A percentile compares a stretch with the other conserved stretches of the same genome.
Evolutionary conservation across 2,797 vertebrate genomes (phyloP).

Genomic region (Rhyacichthys aspro): DNA sequence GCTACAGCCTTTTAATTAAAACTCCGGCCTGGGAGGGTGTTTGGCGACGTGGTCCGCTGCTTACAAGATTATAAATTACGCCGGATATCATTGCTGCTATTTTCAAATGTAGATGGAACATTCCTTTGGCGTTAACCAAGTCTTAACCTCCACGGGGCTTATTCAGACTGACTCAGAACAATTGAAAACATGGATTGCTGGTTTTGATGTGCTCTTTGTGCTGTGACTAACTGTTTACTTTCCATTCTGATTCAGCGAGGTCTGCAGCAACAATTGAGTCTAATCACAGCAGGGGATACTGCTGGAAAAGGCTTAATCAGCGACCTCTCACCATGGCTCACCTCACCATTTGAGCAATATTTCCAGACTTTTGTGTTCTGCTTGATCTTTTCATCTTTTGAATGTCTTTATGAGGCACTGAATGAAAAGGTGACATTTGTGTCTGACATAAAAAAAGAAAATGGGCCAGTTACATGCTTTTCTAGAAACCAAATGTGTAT

Average conservation of each 20-base stretch:
- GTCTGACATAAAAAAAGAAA: not conserved
- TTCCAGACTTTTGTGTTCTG: slow-evolving; percentile 14
- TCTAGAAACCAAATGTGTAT: no score
- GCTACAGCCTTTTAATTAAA: slow-evolving; percentile 64
- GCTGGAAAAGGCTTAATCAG: slow-evolving; percentile 38
- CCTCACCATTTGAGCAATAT: slow-evolving; percentile 16
- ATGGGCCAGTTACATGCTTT: no score
- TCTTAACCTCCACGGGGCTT: slow-evolving; percentile 1
- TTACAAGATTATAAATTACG: slow-evolving; percentile 52
- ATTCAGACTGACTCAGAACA: slow-evolving; percentile 40
- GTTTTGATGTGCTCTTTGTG: no score
- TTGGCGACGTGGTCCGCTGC: slow-evolving; percentile 32
- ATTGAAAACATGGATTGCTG: slow-evolving; percentile 36
- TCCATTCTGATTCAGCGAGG: slow-evolving; percentile 42
- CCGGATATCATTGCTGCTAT: slow-evolving; percentile 49
- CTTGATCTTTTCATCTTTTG: slow-evolving; percentile 25
- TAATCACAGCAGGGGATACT: slow-evolving; percentile 18
- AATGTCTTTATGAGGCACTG: not conserved
- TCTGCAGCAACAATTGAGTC: slow-evolving; percentile 16
- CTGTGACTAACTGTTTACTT: slow-evolving; percentile 33
- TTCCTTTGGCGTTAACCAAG: slow-evolving; percentile 16
- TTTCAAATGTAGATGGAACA: slow-evolving; percentile 33
- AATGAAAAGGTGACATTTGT: not conserved
- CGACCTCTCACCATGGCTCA: slow-evolving; percentile 41
- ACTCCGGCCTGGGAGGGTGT: slow-evolving; percentile 47